These are phyloP conservation scores for Limenitis arthemis DNA, from an alignment of 2,888 invertebrate genomes.

Conservation along the genomic window DNA sequence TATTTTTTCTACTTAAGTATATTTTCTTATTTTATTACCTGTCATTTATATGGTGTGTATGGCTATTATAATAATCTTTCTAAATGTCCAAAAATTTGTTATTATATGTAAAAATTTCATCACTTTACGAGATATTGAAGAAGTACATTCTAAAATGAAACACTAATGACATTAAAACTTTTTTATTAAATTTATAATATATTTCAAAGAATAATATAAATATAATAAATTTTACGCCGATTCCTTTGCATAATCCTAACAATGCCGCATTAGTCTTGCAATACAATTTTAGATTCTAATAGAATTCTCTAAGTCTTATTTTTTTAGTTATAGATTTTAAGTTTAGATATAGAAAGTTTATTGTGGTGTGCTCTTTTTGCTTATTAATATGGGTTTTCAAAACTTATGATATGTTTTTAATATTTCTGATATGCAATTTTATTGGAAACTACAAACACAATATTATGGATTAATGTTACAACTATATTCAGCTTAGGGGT, in stretches of 20 bases:
- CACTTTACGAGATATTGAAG: too few species aligned
- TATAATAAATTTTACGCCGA: slow-evolving; percentile 55
- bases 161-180: slow-evolving; percentile 53
- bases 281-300: slow-evolving; percentile 42
- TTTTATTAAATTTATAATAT: slow-evolving; percentile 71
- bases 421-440: slow-evolving; percentile 23
- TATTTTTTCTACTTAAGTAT: background rate
- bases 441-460: background rate
- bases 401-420: slow-evolving; percentile 15
- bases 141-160: slow-evolving; percentile 49
- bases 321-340: slow-evolving; percentile 11
- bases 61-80: too few species aligned
- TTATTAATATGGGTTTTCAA: background rate
- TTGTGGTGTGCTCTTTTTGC: slow-evolving; percentile 16
- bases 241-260: slow-evolving; percentile 39
- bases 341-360: slow-evolving; percentile 13
- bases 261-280: slow-evolving; percentile 48
- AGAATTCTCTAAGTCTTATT: slow-evolving; percentile 17
- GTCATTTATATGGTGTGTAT: too few species aligned
- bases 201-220: slow-evolving; percentile 71
- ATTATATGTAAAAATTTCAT: too few species aligned
- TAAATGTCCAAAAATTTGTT: too few species aligned
- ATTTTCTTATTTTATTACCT: too few species aligned
- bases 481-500: too few species aligned
- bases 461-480: background rate